phyloP scores from a whole-genome alignment of 1,140 invertebrate species.

The Tachypleus tridentatus region DNA sequence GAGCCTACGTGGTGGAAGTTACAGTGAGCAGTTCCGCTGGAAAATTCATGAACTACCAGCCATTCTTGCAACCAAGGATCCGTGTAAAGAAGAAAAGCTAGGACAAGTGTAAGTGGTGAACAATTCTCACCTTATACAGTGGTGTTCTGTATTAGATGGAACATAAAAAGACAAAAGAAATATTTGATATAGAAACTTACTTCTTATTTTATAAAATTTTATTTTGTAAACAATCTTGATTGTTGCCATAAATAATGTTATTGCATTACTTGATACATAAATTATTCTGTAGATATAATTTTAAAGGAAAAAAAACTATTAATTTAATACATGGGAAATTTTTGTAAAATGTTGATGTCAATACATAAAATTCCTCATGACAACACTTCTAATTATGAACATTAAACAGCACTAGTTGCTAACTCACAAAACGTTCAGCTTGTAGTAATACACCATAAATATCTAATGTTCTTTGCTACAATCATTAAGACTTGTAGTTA shows the following conservation, averaged over 20 bases:
- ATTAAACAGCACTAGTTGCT: no score
- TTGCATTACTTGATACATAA: not conserved
- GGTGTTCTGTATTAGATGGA: not conserved
- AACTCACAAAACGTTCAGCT: no score
- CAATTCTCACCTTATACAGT: no score
- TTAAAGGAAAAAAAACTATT: no score
- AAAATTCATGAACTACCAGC: slow-evolving; percentile 22
- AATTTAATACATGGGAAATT: no score
- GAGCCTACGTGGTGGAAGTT: slow-evolving; percentile 16
- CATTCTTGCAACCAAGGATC: slow-evolving; percentile 12
- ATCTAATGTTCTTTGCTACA: no score
- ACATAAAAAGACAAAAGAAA: slow-evolving; percentile 1
- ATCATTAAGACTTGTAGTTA: no score
- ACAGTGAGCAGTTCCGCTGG: slow-evolving; percentile 22
- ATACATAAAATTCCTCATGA: no score
- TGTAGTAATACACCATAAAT: no score
- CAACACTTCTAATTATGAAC: no score
- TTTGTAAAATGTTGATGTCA: no score
- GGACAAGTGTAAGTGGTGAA: slow-evolving; percentile 14
- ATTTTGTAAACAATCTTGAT: not conserved
- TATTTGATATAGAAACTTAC: not conserved
- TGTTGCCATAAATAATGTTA: not conserved
- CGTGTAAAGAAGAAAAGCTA: slow-evolving; percentile 18
- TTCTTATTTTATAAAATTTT: not conserved
- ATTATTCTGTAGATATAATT: no score